Percentiles rank a stretch among this genome's conserved stretches.
These are phyloP conservation scores for Gymnocypris eckloni DNA, from an alignment of 2,797 vertebrate genomes.

Conservation along the genomic window DNA sequence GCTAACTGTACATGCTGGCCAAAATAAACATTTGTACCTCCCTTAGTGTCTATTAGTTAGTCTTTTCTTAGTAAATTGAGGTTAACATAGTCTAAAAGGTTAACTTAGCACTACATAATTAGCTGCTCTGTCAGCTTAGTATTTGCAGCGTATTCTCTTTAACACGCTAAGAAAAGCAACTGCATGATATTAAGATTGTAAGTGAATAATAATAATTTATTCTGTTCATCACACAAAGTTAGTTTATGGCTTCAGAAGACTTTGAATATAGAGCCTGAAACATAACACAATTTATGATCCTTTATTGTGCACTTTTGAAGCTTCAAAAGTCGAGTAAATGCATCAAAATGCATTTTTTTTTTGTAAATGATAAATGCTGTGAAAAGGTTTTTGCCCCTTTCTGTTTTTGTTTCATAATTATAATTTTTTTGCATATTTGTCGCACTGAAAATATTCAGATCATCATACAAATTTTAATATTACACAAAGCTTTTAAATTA, in stretches of 20 bases:
- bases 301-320: not conserved
- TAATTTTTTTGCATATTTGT: no score
- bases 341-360: not conserved
- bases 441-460: no score
- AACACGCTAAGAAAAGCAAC: not conserved
- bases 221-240: not conserved
- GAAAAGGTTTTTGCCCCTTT: no score
- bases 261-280: slow-evolving; percentile 9
- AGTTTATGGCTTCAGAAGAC: not conserved
- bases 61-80: not conserved
- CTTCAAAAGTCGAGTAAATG: not conserved
- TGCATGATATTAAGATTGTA: not conserved
- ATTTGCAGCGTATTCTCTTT: not conserved
- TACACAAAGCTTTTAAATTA: no score
- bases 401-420: no score
- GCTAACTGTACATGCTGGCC: not conserved
- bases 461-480: no score
- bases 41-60: not conserved
- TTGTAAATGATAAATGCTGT: not conserved
- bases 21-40: not conserved
- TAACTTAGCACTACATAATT: not conserved
- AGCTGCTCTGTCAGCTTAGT: not conserved
- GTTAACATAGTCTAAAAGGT: not conserved
- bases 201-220: slow-evolving; percentile 2
- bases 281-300: not conserved